A percentile compares a stretch with the other conserved stretches of the same genome.
phyloP scores from a whole-genome alignment of 1,140 invertebrate species.

The Macrobrachium rosenbergii region DNA sequence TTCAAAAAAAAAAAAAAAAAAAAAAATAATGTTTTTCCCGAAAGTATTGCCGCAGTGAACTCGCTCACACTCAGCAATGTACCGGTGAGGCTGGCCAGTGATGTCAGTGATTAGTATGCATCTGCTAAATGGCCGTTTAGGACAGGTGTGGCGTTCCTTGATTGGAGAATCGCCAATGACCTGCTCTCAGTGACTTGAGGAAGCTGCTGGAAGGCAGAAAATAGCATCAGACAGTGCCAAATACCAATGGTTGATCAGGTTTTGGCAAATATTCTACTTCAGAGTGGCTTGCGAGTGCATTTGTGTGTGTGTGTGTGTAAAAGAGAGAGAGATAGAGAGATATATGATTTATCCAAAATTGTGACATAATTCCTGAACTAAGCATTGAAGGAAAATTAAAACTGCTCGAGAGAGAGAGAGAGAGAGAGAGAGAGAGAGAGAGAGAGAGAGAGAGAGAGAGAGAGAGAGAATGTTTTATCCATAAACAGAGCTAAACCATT shows the following conservation, averaged over 20 bases:
- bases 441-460: background rate
- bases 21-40: background rate
- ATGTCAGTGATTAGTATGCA: too few relatives aligned
- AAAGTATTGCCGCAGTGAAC: too few relatives aligned
- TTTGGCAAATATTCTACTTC: background rate
- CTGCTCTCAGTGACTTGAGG: too few relatives aligned
- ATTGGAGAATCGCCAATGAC: too few relatives aligned
- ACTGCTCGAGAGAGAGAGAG: background rate
- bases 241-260: background rate
- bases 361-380: too few relatives aligned
- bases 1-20: background rate
- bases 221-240: background rate
- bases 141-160: too few relatives aligned
- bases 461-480: background rate
- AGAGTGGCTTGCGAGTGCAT: background rate
- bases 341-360: background rate
- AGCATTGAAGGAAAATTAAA: background rate
- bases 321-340: slow-evolving; percentile 3
- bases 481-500: too few relatives aligned
- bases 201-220: background rate
- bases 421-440: background rate
- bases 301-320: too few relatives aligned
- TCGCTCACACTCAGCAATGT: too few relatives aligned
- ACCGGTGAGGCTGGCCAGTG: too few relatives aligned
- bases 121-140: too few relatives aligned